phyloP scores from a whole-genome alignment of 1,140 invertebrate genomes.

The Plodia interpunctella region DNA sequence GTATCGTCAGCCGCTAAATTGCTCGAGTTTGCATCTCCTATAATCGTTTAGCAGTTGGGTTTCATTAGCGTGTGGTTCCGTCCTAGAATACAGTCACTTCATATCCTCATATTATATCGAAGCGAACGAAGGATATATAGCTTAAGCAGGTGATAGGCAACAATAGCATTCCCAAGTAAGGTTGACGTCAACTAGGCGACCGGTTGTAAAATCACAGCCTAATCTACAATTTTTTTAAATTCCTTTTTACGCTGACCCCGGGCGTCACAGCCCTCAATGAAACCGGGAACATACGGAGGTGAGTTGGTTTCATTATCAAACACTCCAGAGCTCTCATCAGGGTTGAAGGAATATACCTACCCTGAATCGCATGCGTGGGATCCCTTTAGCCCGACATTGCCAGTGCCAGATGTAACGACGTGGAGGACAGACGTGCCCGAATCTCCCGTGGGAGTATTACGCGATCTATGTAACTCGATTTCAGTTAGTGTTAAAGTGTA shows the following conservation, averaged over 20 bases:
- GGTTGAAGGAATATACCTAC: slow-evolving; percentile 37
- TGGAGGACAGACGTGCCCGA: slow-evolving; percentile 38
- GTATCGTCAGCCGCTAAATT: slow-evolving; percentile 9
- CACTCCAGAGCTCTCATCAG: slow-evolving; percentile 47
- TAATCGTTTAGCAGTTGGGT: slow-evolving; percentile 53
- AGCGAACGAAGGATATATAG: no score
- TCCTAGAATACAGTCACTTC: no score
- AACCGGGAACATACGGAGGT: no score
- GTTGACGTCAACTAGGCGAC: no score
- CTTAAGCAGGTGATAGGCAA: no score
- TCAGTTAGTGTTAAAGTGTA: background rate
- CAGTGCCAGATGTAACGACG: slow-evolving; percentile 41
- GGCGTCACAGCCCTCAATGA: no score
- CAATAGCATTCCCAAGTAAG: no score
- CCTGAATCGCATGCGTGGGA: slow-evolving; percentile 59
- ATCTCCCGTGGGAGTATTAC: slow-evolving; percentile 10
- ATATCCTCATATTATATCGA: no score
- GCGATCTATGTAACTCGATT: slow-evolving; percentile 17
- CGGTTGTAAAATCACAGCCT: no score
- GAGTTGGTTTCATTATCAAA: slow-evolving; percentile 65
- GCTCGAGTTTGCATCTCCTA: slow-evolving; percentile 30
- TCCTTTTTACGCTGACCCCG: no score
- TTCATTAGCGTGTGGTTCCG: no score
- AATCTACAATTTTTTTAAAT: no score
- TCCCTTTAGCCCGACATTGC: slow-evolving; percentile 36